phyloP scores from a whole-genome alignment of 2,113 vertebrate genomes.

The Calidris pugnax region DNA sequence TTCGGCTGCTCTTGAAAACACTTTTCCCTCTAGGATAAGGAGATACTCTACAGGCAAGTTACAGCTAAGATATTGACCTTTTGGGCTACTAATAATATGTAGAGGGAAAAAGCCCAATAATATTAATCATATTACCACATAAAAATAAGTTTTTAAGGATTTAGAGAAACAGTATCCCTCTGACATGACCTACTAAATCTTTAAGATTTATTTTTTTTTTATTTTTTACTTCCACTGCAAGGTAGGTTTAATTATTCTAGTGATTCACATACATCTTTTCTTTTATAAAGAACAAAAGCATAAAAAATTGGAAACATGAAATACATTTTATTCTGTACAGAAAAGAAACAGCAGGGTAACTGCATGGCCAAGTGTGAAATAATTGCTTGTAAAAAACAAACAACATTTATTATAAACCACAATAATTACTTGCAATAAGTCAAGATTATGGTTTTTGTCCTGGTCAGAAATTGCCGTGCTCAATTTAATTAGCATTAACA shows the following conservation, averaged over 20 bases:
- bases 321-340: neutral
- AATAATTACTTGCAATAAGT: neutral
- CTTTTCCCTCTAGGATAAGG: neutral
- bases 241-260: neutral
- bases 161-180: neutral
- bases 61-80: neutral
- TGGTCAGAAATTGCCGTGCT: neutral
- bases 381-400: neutral
- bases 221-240: neutral
- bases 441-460: neutral
- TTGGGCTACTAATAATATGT: neutral
- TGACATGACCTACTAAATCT: neutral
- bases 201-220: neutral
- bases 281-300: neutral
- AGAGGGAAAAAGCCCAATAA: neutral
- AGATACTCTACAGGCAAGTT: neutral
- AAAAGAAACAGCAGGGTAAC: neutral
- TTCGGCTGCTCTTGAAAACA: neutral
- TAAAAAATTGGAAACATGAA: neutral
- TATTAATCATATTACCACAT: neutral
- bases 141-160: neutral
- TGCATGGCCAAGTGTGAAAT: neutral
- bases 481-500: neutral
- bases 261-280: neutral
- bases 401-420: neutral